Base-by-base conservation (phyloP, 2,113 vertebrate genomes). In the Percina caprodes region DNA sequence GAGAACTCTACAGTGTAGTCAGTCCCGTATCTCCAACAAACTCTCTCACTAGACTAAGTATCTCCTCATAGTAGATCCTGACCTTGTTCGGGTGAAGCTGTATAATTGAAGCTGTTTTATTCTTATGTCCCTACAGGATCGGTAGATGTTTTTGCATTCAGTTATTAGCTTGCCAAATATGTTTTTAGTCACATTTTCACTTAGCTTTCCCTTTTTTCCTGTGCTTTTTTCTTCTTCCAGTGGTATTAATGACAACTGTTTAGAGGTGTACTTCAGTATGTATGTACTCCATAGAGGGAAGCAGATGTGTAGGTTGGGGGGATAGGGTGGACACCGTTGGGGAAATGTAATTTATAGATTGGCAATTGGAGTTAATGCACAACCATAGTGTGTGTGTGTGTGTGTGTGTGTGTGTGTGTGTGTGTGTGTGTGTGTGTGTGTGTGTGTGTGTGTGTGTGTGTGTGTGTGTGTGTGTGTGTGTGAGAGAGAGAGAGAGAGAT, bases 301-400 rank as follows among this genome's bases (percentile, higher is more conserved):
- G 56, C 46, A 52, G 70, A 48, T 63, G 69, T 72, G 77, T 45
- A 33, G 68, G 54, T 52, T 18, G 21, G 26, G 61, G 71, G 49
- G 77, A 79, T 70, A 45, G 77, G 61, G 35, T 70, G 66, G 73
- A 42, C 78, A 51, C 60, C 46, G 52, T 71, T 58, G n/a, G 66
- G 26, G 19, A 80, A 90, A 88, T 82, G 42, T 66, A 77, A 87
- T 88, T 88, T 82, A 83, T 71, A 87, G 66, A 42, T 46, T 18
- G 62, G 62, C 66, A 73, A 81, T 70, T 84, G 66, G 33, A 77
- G 82, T 77, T 69, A 33, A 82, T 84, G 9, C 70, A 35, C 15
- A 39, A 39, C 39, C 39, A 9, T 39, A 10, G 1, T 6, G 18
- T 33, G 45, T 70, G 46, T 58, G 48, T 62, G 48, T 2, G 10